Evolutionary conservation across 2,797 vertebrate genomes (phyloP), one percentile per base, ranked within the genome.

Genomic region (Notolepis coatsorum): DNA sequence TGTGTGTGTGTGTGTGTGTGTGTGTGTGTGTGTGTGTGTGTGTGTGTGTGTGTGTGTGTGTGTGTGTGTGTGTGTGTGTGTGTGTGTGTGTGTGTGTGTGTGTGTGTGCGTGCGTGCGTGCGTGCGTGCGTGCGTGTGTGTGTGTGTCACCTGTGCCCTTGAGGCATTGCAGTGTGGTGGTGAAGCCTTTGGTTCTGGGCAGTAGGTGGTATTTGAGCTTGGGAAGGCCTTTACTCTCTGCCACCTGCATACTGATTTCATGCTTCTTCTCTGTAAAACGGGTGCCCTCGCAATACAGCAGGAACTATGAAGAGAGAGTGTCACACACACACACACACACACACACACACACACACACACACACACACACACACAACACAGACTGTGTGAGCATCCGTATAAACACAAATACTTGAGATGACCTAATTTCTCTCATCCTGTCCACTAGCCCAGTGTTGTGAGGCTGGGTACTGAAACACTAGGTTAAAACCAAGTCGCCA

Each of bases 251-350:
- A 50, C 97, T 99, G 91, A 99, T 95, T 13, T 96, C 91, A 80
- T 99, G 98, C 82, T 99, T 99, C 68, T 93, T 94, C 90, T 99
- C 95, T 0, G 98, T 99, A 71, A 99, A 99, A 77, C 97, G 96
- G 1, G 98, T 99, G 41, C 98, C 98, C 82, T 99, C 98, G 4
- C 97, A 99, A 82, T 99, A 99, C 73, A 99, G 88, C 51, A 99
- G 93, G 59, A 99, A 99, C 98, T 99, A 77, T 24, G 65, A 33
- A 39, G 3, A 54, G 1, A 68, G 0, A 73, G 27, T 13, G 53
- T 77, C 65, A 58, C 28, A 48, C 18, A 20, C 20, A 7, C 30
- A 13, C 28, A 20, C 48, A 31, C 28, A 75, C 7, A 47, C 7
- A 50, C 10, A 70, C 6, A 33, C 3, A 61, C 3, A 52, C n/a